Evolutionary conservation across 2,888 invertebrate species (phyloP), one percentile per base, ranked within the genome.

Genomic region (Amaurobius ferox): DNA sequence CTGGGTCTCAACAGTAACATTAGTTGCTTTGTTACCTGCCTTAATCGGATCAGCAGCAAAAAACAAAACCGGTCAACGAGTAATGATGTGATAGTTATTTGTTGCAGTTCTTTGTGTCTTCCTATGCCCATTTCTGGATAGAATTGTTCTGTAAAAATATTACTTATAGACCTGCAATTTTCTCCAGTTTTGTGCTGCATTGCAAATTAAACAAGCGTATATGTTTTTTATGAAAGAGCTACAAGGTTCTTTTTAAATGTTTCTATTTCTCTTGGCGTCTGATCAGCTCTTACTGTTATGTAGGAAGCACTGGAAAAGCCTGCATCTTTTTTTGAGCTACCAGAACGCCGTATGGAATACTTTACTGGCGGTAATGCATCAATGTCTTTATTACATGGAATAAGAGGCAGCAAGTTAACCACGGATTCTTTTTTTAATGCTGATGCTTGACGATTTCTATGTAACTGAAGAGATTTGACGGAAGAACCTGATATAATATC

Each of bases 231-330:
- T 13, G 81, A 81, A 68, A 77, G 39, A 44, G 73, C 85, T 19
- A 67, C 44, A n/a, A 86, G 30, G 62, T 86, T 86, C 61, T 85
- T 85, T 35, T 86, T 86, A 48, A 79, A 78, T 32, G 73, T 78
- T 55, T 78, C 85, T 19, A 86, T 67, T 26, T 86, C 85, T 19
- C 73, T 44, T 28, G 85, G 29, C 1, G 67, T 61, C 44, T 79
- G 78, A 68, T 86, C 85, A 0, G 73, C 85, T 28, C 85, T 40
- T 13, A 86, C 85, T 19, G 78, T 26, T 35, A 86, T 73, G 19
- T 77, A 61, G 23, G 85, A 71, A 19, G 85, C 61, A 11, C 78
- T 40, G 13, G 72, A 61, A 30, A 79, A 78, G 9, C 73, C 67
- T 1, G 55, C 28, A 28, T 73, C 72, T 30, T 79, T 78, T 61